These are phyloP conservation scores for Hemicrepidius hirtus DNA, from an alignment of 2,888 invertebrate genomes.

Conservation along the genomic window DNA sequence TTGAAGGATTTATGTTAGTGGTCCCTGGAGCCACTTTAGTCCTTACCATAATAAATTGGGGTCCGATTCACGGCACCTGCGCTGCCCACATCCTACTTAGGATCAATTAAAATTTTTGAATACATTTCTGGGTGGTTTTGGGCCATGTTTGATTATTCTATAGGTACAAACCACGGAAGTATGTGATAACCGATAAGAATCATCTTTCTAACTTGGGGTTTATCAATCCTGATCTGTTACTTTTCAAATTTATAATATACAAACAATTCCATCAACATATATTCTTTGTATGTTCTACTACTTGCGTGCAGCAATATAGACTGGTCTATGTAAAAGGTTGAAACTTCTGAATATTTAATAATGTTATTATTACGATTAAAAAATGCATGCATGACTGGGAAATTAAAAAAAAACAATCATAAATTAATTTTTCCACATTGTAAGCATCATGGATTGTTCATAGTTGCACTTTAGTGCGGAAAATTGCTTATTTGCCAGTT, in stretches of 20 bases:
- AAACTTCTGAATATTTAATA: slow-evolving; percentile 17
- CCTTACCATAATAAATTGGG: slow-evolving; percentile 54
- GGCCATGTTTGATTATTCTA: slow-evolving; percentile 7
- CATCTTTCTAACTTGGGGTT: too few relatives aligned
- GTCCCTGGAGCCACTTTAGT: slow-evolving; percentile 53
- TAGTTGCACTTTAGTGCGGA: slow-evolving; percentile 16
- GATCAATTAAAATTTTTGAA: slow-evolving; percentile 54
- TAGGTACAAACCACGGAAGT: neutral
- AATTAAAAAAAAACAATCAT: slow-evolving; percentile 9
- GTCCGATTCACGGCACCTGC: slow-evolving; percentile 55
- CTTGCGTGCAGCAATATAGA: slow-evolving; percentile 9
- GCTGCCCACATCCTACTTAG: slow-evolving; percentile 55
- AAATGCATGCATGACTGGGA: slow-evolving; percentile 6
- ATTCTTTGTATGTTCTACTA: neutral
- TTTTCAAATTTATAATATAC: too few relatives aligned
- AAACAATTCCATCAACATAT: neutral
- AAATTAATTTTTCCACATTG: slow-evolving; percentile 12
- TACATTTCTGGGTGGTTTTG: slow-evolving; percentile 45
- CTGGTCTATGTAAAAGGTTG: slow-evolving; percentile 9
- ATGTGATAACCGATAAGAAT: neutral
- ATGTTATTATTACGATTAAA: slow-evolving; percentile 21
- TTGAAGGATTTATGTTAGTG: slow-evolving; percentile 56
- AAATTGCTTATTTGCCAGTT: slow-evolving; percentile 14
- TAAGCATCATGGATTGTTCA: slow-evolving; percentile 5
- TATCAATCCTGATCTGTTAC: too few relatives aligned